Conservation (phyloP, 2,888 invertebrate species). For the Cactoblastis cactorum region DNA sequence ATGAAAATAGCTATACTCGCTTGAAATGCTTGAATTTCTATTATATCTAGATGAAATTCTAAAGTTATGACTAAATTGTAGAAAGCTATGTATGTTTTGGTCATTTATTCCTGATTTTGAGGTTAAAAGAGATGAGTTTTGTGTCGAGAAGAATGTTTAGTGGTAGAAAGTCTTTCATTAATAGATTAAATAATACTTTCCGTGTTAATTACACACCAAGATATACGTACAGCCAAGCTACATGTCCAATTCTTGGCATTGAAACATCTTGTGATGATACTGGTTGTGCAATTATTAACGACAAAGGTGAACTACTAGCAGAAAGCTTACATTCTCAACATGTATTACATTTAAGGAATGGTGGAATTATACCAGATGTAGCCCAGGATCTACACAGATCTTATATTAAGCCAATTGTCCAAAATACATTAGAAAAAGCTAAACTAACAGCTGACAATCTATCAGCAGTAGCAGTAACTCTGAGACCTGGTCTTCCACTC, state of each 20-base stretch:
- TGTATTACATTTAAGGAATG: slow-evolving; percentile 84
- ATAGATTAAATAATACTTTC: not conserved
- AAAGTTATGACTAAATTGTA: too few relatives aligned
- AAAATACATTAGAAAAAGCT: slow-evolving; percentile 82
- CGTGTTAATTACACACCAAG: not conserved
- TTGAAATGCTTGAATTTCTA: too few relatives aligned
- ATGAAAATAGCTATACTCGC: too few relatives aligned
- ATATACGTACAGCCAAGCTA: slow-evolving; percentile 16
- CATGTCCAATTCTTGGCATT: slow-evolving; percentile 87
- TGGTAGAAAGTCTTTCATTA: not conserved
- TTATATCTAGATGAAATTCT: too few relatives aligned
- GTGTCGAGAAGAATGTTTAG: not conserved
- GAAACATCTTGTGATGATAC: slow-evolving; percentile 99
- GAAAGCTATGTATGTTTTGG: not conserved
- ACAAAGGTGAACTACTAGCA: slow-evolving; percentile 85
- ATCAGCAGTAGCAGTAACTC: slow-evolving; percentile 93
- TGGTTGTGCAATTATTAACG: slow-evolving; percentile 92
- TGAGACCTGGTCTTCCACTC: slow-evolving; percentile 89
- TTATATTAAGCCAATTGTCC: slow-evolving; percentile 87
- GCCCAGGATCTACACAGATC: slow-evolving; percentile 90
- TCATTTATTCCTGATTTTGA: not conserved
- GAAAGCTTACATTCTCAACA: slow-evolving; percentile 91
- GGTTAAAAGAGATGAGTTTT: not conserved
- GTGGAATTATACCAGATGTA: slow-evolving; percentile 94
- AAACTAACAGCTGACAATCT: slow-evolving; percentile 82